These are phyloP conservation scores for Adelognathus sp. DNA, from an alignment of 2,888 invertebrate genomes.

Conservation along the genomic window DNA sequence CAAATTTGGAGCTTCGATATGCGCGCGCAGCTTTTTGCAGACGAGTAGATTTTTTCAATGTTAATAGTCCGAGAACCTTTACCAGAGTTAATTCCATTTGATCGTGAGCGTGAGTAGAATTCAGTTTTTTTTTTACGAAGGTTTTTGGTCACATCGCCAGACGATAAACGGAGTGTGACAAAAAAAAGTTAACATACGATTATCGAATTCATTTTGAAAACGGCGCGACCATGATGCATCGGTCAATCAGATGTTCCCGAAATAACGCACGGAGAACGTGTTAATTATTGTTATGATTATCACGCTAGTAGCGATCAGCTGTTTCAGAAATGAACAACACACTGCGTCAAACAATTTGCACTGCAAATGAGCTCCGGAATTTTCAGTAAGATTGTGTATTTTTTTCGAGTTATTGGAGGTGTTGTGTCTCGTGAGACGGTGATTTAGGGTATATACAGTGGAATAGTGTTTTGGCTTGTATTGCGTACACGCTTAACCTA, in stretches of 20 bases:
- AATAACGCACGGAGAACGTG: background rate
- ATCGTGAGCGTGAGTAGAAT: no score
- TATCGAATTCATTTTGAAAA: background rate
- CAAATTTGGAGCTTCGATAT: background rate
- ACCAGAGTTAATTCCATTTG: no score
- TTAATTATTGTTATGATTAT: conserved; percentile 34
- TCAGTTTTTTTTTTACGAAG: no score
- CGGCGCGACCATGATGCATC: background rate
- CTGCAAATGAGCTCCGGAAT: background rate
- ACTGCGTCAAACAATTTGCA: conserved; percentile 13
- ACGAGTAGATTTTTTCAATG: background rate
- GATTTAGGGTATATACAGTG: no score
- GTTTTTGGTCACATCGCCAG: background rate
- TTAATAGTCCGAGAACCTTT: no score
- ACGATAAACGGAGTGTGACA: no score
- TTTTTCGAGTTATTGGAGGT: no score
- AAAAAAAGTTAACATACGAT: background rate
- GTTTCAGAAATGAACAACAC: background rate
- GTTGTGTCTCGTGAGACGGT: no score
- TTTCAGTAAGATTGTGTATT: background rate
- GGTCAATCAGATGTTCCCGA: conserved; percentile 33
- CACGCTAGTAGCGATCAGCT: conserved; percentile 13
- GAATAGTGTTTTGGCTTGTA: no score
- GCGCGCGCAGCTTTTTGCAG: background rate
- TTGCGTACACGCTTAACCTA: no score